These are phyloP conservation scores for Agrotis segetum DNA, from an alignment of 2,888 invertebrate genomes.

Conservation along the genomic window DNA sequence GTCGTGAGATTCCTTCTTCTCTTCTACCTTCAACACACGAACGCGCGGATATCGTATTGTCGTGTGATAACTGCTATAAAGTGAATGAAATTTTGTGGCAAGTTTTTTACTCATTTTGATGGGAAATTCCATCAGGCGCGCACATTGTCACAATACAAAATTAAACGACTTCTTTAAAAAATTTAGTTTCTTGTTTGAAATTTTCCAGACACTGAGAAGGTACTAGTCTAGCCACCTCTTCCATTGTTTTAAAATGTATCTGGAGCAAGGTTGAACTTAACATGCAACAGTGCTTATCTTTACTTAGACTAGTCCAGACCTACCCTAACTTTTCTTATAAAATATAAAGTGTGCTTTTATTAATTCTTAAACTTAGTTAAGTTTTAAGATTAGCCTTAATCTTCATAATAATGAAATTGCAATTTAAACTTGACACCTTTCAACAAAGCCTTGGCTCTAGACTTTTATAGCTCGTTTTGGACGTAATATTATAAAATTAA, in stretches of 20 bases:
- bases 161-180: too few species aligned
- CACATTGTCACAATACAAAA: too few species aligned
- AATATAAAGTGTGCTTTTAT: constrained; percentile 27
- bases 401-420: constrained; percentile 22
- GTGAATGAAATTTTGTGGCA: too few species aligned
- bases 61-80: too few species aligned
- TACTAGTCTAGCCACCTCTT: background rate
- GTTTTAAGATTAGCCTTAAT: constrained; percentile 34
- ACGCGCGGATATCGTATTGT: too few species aligned
- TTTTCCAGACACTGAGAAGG: background rate
- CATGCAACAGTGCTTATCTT: constrained; percentile 43
- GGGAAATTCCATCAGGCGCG: too few species aligned
- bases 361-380: constrained; percentile 18
- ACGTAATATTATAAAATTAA: background rate
- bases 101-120: too few species aligned
- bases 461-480: constrained; percentile 11
- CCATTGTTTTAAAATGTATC: constrained; percentile 49
- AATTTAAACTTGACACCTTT: constrained; percentile 36
- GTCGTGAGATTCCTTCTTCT: too few species aligned
- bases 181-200: background rate
- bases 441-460: background rate
- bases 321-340: constrained; percentile 14
- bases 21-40: too few species aligned
- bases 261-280: constrained; percentile 30
- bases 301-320: constrained; percentile 21